Evolutionary conservation across 2,888 invertebrate species (phyloP), one percentile per base, ranked within the genome.

Genomic region (Epinotia ramella): DNA sequence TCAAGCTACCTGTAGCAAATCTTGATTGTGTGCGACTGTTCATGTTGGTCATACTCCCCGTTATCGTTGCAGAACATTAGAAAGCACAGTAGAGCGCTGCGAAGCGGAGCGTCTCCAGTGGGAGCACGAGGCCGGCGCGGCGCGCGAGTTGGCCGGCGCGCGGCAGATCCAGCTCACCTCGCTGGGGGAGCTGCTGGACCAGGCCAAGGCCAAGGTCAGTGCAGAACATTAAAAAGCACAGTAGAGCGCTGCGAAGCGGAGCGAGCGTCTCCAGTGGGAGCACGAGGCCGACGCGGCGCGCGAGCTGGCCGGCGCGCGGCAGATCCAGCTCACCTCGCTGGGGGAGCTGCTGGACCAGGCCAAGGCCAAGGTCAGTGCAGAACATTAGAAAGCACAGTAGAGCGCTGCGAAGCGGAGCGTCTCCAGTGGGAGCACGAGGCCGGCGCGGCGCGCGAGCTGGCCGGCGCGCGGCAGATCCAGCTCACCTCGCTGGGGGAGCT

Each of bases 281-380:
- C 95, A 95, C 56, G 97, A 98, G 82, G 91, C 97, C 78, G 95
- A 95, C 12, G 95, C 96, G 77, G 96, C 97, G 69, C 96, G 96
- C 80, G 98, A 98, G 84, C 95, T 97, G 79, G 95, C 96, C 49
- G 96, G 96, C 3, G 96, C 97, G 77, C 95, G 97, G 33, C 96
- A 96, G 84, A 97, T 98, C 80, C 98, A 98, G 92, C 96, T 98
- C 66, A 96, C 96, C 82, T 95, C 97, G 64, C 93, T 98, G 79
- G 96, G 96, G 20, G 97, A 97, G 69, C 91, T 98, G 76, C 92
- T 98, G 20, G 98, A 98, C 79, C 97, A 97, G 87, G 98, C 98
- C 9, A 96, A 97, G 83, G 96, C 97, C 5, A 98, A 98, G 95
- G 96, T 96, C 81, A 96, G n/a, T n/a, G n/a, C n/a, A n/a, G n/a